Base-by-base conservation (phyloP, 2,888 invertebrate species). In the Nomada ruficornis region DNA sequence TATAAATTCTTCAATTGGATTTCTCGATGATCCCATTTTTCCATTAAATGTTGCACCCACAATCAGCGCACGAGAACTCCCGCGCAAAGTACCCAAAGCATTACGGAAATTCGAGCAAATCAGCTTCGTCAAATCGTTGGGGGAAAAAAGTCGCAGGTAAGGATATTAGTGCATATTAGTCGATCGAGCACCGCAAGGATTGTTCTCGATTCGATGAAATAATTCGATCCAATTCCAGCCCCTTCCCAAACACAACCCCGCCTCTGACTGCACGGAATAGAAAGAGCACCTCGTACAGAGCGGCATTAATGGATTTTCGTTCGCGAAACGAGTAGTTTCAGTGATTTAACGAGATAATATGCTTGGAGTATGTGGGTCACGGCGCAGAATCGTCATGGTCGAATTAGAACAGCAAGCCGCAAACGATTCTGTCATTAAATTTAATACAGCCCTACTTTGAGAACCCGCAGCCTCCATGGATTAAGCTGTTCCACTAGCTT, bases 261-360 rank as follows among this genome's bases (percentile, higher is more conserved):
- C 36, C 23, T 52, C 59, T 55, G n/a, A 20, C 26, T n/a, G 10
- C 52, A 44, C 67, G 50, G 57, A 69, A 63, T 42, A 50, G 59
- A 76, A 71, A 60, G 42, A 75, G 50, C 69, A 47, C 60, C 15
- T 18, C 42, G 47, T n/a, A 11, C 15, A 15, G 29, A 47, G 26
- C 36, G 44, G 54, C 57, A 70, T 65, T 82, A 86, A 84, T 75
- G 82, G 84, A 77, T 76, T 73, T 80, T 74, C 83, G 67, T 80
- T 72, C 60, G 60, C 29, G 54, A 54, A 52, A 77, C 69, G 73
- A 80, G 62, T 60, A 64, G 67, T 77, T 82, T 75, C 57, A 72
- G 63, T 52, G 64, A 78, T 86, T 84, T 82, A 77, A 80, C 77
- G 63, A 70, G 79, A 84, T 86, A 84, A 86, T 86, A 70, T 50